phyloP scores from a whole-genome alignment of 2,113 vertebrate genomes.

The Myotis davidii region DNA sequence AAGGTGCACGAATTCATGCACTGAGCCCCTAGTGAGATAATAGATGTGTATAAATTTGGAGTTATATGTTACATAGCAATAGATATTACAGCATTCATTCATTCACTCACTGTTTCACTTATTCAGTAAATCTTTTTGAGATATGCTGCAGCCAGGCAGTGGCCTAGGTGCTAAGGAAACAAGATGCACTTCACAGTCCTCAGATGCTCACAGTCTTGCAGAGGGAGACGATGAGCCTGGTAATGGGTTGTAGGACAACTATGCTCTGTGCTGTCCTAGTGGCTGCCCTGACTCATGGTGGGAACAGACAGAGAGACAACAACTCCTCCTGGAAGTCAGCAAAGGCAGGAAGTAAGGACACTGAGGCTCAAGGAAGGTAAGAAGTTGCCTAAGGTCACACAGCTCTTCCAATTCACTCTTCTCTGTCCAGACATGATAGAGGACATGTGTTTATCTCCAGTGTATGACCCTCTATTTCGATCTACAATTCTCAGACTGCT shows the following conservation, averaged over 20 bases:
- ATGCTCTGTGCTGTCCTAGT: no score
- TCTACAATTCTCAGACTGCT: background rate
- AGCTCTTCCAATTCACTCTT: background rate
- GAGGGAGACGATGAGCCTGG: fast-evolving
- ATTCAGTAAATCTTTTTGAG: background rate
- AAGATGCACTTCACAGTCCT: fast-evolving
- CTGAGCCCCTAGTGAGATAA: background rate
- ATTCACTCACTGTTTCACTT: background rate
- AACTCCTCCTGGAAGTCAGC: background rate
- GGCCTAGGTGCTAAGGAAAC: background rate
- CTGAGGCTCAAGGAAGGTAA: background rate
- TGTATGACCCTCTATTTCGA: background rate
- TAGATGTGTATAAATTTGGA: background rate
- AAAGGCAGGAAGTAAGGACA: background rate
- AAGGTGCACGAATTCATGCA: no score
- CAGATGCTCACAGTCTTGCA: background rate
- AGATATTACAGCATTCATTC: background rate
- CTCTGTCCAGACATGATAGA: background rate
- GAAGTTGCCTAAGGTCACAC: background rate
- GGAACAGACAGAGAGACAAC: background rate
- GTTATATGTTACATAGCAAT: background rate
- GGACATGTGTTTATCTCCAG: background rate
- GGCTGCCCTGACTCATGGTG: background rate
- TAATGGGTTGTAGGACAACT: background rate
- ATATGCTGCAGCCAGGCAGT: background rate